A percentile compares a stretch with the other conserved stretches of the same genome.
phyloP scores from a whole-genome alignment of 2,113 vertebrate species.

The Climacteris rufus region DNA sequence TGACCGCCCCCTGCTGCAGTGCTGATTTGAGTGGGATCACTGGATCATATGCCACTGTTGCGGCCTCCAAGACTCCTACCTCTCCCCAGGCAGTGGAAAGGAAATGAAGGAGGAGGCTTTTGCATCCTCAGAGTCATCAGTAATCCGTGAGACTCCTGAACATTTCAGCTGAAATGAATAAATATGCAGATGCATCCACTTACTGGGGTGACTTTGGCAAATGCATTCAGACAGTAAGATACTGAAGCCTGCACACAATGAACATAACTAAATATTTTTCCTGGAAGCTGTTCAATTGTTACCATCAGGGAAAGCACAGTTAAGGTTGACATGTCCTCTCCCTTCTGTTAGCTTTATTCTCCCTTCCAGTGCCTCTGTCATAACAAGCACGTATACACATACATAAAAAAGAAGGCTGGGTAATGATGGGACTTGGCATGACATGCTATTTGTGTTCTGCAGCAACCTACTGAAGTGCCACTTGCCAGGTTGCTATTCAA shows the following conservation, averaged over 20 bases:
- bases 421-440: slow-evolving; percentile 6
- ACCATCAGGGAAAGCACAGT: neutral
- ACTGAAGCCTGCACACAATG: neutral
- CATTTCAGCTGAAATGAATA: neutral
- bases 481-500: slow-evolving; percentile 45
- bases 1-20: neutral
- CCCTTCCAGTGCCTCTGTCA: neutral
- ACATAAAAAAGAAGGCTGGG: neutral
- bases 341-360: slow-evolving; percentile 33
- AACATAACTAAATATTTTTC: slow-evolving; percentile 1
- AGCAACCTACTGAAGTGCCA: slow-evolving; percentile 39
- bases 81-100: neutral
- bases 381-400: neutral
- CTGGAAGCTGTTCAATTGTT: slow-evolving; percentile 48
- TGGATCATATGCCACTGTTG: accelerated
- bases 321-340: slow-evolving; percentile 6
- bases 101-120: neutral
- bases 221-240: neutral
- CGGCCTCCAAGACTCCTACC: neutral
- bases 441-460: slow-evolving; percentile 27
- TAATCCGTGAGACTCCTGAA: neutral
- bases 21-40: neutral
- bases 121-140: neutral
- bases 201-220: neutral
- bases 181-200: neutral